These are phyloP conservation scores for Acanthochromis polyacanthus DNA, from an alignment of 2,113 vertebrate genomes.

Conservation along the genomic window DNA sequence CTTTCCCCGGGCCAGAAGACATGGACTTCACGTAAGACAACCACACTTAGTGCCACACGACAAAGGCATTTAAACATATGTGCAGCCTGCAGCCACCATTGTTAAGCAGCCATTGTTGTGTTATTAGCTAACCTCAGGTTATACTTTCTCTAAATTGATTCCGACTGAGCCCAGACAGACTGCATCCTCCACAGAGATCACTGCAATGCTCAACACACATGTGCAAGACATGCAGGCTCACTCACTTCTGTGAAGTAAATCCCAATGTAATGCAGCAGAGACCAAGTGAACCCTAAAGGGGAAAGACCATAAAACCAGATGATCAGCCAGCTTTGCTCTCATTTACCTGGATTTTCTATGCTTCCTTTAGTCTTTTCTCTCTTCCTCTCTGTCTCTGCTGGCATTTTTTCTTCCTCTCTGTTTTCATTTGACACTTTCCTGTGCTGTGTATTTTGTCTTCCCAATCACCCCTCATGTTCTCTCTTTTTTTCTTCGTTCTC, in stretches of 20 bases:
- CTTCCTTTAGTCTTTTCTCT: not conserved
- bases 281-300: constrained; percentile 14
- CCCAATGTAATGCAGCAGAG: constrained; percentile 36
- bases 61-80: not conserved
- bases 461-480: not conserved
- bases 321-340: constrained; percentile 33
- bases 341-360: constrained; percentile 35
- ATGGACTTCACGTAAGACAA: constrained; percentile 96
- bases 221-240: not conserved
- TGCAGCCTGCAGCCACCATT: constrained; percentile 26
- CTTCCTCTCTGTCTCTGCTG: not conserved
- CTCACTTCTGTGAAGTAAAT: constrained; percentile 28
- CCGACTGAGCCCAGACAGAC: constrained; percentile 11
- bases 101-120: not conserved
- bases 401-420: not conserved
- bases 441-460: too few relatives aligned
- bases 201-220: constrained; percentile 3
- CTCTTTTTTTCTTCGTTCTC: not conserved
- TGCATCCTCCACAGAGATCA: constrained; percentile 41
- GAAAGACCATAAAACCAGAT: constrained; percentile 55
- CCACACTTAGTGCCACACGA: not conserved
- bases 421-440: too few relatives aligned
- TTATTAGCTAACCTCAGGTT: constrained; percentile 10
- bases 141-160: constrained; percentile 24
- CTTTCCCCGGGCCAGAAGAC: constrained; percentile 97